A percentile compares a stretch with the other conserved stretches of the same genome.
phyloP scores from a whole-genome alignment of 2,113 vertebrate genomes.

The sheep (Ovis aries) region DNA sequence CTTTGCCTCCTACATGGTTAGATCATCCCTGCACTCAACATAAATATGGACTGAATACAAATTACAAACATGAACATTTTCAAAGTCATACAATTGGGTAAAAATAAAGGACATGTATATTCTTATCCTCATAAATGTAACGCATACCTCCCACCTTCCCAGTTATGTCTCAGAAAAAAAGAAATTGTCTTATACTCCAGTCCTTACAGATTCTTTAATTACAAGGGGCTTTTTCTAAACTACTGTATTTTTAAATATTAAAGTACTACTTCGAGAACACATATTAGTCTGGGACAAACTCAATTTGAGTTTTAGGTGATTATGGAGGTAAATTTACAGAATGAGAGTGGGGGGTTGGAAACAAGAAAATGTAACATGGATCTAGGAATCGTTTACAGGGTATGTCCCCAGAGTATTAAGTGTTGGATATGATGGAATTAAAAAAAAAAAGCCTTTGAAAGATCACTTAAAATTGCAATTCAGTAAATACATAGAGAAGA shows the following conservation, averaged over 20 bases:
- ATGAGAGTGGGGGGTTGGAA: background rate
- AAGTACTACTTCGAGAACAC: background rate
- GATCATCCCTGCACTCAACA: background rate
- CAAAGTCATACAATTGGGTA: background rate
- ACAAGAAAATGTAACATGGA: constrained; percentile 14
- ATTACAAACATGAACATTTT: background rate
- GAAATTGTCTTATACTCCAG: background rate
- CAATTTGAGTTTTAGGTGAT: background rate
- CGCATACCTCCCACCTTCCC: background rate
- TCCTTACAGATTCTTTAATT: constrained; percentile 2
- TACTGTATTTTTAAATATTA: constrained; percentile 26
- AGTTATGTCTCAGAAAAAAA: background rate
- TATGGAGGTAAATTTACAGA: background rate
- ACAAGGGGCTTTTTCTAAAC: background rate
- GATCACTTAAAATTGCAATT: constrained; percentile 18
- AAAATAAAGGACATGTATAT: background rate
- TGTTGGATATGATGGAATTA: background rate
- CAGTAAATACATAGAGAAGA: background rate
- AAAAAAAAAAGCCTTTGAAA: constrained; percentile 36
- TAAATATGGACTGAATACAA: background rate
- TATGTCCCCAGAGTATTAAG: background rate
- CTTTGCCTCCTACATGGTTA: background rate
- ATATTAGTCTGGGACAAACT: background rate
- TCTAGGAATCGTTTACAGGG: background rate
- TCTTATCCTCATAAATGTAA: background rate